phyloP scores from a whole-genome alignment of 2,113 vertebrate genomes.

The Hemiprocne comata region DNA sequence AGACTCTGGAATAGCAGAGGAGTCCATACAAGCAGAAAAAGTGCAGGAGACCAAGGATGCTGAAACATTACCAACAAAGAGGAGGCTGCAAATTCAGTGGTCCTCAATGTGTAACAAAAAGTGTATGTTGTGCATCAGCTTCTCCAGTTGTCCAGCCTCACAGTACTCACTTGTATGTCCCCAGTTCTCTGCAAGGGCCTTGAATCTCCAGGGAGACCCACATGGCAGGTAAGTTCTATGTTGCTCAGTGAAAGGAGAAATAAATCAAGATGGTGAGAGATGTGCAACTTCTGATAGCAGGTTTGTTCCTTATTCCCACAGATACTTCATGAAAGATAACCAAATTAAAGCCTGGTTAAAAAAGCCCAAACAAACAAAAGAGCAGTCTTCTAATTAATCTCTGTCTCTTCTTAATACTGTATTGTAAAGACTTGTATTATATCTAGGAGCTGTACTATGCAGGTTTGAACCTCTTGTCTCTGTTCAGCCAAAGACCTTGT shows the following conservation, averaged over 20 bases:
- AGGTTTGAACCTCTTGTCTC: not conserved
- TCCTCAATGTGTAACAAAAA: not conserved
- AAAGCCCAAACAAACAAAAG: not conserved
- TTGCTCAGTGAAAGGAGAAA: not conserved
- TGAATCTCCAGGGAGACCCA: not conserved
- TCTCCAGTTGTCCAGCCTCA: not conserved
- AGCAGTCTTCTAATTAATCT: not conserved
- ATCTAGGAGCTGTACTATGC: not conserved
- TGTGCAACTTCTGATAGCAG: not conserved
- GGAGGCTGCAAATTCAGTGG: not conserved
- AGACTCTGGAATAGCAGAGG: not conserved
- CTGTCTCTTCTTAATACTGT: not conserved
- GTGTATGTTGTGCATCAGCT: not conserved
- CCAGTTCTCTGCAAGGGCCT: not conserved
- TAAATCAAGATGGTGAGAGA: not conserved
- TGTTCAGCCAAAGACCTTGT: not conserved
- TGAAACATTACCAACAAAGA: not conserved
- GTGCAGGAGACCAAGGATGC: not conserved
- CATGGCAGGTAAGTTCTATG: accelerated
- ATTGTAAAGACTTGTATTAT: not conserved
- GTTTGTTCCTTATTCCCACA: not conserved
- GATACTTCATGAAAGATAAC: not conserved
- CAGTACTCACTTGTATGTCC: accelerated
- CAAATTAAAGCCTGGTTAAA: not conserved
- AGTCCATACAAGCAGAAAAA: not conserved